phyloP scores from a whole-genome alignment of 2,113 vertebrate species.

The Psittacus erithacus region DNA sequence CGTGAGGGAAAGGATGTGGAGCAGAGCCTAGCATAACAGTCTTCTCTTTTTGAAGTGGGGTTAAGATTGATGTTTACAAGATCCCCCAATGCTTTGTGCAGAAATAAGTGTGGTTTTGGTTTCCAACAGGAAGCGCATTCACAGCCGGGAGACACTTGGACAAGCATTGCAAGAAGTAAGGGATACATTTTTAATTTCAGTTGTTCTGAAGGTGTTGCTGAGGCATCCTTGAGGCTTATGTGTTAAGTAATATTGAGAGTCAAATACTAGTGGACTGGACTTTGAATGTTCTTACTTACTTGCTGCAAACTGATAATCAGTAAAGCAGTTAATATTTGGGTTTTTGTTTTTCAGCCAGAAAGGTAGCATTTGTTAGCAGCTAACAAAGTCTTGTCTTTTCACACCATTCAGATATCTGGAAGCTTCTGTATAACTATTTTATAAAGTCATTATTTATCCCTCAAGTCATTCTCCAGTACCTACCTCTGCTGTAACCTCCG shows the following conservation, averaged over 20 bases:
- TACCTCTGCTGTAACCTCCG: not conserved
- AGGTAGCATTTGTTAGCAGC: not conserved
- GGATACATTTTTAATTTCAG: not conserved
- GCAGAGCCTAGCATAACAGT: not conserved
- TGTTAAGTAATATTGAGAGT: not conserved
- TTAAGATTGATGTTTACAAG: not conserved
- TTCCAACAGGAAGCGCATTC: slow-evolving; percentile 82
- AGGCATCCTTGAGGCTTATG: not conserved
- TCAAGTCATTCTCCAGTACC: not conserved
- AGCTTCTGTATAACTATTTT: not conserved
- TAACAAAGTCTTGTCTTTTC: not conserved
- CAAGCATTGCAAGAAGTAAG: slow-evolving; percentile 83
- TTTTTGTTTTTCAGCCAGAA: not conserved
- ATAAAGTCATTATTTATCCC: not conserved
- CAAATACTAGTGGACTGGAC: not conserved
- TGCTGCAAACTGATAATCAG: not conserved
- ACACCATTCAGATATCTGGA: not conserved
- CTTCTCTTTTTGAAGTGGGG: not conserved
- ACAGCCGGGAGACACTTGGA: slow-evolving; percentile 83
- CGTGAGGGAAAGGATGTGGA: not conserved
- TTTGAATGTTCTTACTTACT: not conserved
- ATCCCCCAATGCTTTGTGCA: not conserved
- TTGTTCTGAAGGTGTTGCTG: not conserved
- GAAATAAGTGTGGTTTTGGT: not conserved
- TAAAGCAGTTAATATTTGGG: not conserved